A percentile compares a stretch with the other conserved stretches of the same genome.
phyloP scores from a whole-genome alignment of 2,797 vertebrate genomes.

The Diglossa cyanea region DNA sequence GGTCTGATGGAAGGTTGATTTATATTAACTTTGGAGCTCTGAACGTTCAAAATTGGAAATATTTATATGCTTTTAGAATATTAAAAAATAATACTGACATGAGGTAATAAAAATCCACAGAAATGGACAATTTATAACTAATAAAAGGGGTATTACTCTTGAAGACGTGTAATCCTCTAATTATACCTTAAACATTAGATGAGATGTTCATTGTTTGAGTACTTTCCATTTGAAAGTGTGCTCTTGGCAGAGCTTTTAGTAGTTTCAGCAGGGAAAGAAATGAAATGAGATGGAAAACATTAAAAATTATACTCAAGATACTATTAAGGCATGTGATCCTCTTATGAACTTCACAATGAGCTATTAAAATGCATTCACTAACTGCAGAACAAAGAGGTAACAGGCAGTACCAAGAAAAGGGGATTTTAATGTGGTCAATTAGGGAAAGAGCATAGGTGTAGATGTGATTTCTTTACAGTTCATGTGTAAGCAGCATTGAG shows the following conservation, averaged over 20 bases:
- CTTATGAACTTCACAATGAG: background rate
- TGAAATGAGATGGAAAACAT: background rate
- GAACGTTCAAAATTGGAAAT: background rate
- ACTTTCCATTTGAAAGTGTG: background rate
- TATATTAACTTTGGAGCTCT: background rate
- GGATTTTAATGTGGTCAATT: background rate
- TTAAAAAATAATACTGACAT: background rate
- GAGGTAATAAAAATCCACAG: background rate
- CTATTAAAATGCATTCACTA: background rate
- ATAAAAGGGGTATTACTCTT: background rate
- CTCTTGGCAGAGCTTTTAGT: background rate
- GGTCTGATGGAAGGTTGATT: background rate
- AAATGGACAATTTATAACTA: background rate
- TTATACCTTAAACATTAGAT: constrained; percentile 2
- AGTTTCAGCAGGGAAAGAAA: background rate
- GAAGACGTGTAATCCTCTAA: background rate
- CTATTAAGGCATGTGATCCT: background rate
- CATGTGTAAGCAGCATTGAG: background rate
- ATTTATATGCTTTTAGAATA: background rate
- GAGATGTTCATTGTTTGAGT: background rate
- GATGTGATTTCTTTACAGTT: too few species aligned
- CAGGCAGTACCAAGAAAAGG: background rate
- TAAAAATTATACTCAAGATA: constrained; percentile 10
- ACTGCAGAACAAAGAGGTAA: background rate
- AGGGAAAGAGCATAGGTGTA: background rate